Conservation (phyloP, 2,797 vertebrate species). For the Setipinna tenuifilis region DNA sequence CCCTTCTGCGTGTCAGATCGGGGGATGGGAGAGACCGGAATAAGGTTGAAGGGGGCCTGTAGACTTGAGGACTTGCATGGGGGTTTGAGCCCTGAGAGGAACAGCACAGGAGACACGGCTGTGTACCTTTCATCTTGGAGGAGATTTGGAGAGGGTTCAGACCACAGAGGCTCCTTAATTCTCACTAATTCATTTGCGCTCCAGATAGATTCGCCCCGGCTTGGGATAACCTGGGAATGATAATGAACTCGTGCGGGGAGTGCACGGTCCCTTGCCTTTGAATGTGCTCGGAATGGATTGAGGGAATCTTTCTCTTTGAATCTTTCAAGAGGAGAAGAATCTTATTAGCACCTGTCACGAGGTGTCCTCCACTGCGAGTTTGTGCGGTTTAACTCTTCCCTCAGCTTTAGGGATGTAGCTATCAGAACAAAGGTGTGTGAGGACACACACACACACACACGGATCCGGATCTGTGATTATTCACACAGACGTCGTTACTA, state of each 20-base stretch:
- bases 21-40: conserved; percentile 62
- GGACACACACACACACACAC: conserved; percentile 52
- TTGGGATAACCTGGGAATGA: conserved; percentile 83
- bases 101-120: conserved; percentile 84
- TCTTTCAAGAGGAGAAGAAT: conserved; percentile 88
- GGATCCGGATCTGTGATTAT: not conserved
- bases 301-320: conserved; percentile 89
- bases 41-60: conserved; percentile 55
- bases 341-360: conserved; percentile 91
- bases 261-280: conserved; percentile 91
- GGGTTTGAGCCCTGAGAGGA: conserved; percentile 80
- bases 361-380: conserved; percentile 66
- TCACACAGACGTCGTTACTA: not conserved
- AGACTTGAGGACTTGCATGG: conserved; percentile 66
- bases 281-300: conserved; percentile 95
- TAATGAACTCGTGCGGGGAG: conserved; percentile 89
- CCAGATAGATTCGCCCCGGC: conserved; percentile 96
- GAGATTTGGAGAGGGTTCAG: conserved; percentile 97
- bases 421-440: conserved; percentile 22
- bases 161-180: conserved; percentile 97
- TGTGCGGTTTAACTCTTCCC: conserved; percentile 81
- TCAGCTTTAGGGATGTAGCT: conserved; percentile 23
- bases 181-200: conserved; percentile 99
- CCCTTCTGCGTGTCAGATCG: conserved; percentile 41
- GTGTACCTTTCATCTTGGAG: conserved; percentile 94